phyloP scores from a whole-genome alignment of 2,113 vertebrate genomes.

The Tringa solitaria region DNA sequence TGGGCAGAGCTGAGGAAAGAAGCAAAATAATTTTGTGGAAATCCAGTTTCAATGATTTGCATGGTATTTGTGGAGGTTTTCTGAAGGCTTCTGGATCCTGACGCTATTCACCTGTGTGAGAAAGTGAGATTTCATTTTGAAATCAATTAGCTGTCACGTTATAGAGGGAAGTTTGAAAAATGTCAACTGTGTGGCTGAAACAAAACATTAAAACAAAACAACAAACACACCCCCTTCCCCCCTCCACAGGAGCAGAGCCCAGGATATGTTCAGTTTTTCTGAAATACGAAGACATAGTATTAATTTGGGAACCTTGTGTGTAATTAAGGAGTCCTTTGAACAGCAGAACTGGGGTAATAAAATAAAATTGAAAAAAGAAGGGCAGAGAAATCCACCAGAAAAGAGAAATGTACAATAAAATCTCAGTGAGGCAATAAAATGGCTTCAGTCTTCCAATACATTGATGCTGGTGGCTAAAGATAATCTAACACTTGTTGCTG shows the following conservation, averaged over 20 bases:
- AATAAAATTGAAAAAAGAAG: background rate
- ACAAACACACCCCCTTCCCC: no score
- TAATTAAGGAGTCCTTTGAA: background rate
- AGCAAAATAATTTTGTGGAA: background rate
- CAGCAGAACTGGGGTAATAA: background rate
- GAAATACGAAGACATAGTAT: background rate
- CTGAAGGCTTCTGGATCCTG: background rate
- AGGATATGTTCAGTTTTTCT: background rate
- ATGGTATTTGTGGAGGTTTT: background rate
- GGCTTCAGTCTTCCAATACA: background rate
- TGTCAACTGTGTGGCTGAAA: background rate
- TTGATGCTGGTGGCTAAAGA: constrained; percentile 33
- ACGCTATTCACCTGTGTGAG: background rate
- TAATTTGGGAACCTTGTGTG: background rate
- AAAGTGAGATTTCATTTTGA: background rate
- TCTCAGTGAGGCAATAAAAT: constrained; percentile 9
- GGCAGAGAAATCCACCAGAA: background rate
- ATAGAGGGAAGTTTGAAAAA: background rate
- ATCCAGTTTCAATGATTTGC: background rate
- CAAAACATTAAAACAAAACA: background rate
- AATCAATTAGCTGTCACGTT: background rate
- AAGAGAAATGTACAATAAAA: background rate
- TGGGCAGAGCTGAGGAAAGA: background rate
- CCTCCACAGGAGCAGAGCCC: background rate
- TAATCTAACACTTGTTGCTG: constrained; percentile 66